These are phyloP conservation scores for Lasiommata megera DNA, from an alignment of 2,888 invertebrate species.

Conservation along the genomic window DNA sequence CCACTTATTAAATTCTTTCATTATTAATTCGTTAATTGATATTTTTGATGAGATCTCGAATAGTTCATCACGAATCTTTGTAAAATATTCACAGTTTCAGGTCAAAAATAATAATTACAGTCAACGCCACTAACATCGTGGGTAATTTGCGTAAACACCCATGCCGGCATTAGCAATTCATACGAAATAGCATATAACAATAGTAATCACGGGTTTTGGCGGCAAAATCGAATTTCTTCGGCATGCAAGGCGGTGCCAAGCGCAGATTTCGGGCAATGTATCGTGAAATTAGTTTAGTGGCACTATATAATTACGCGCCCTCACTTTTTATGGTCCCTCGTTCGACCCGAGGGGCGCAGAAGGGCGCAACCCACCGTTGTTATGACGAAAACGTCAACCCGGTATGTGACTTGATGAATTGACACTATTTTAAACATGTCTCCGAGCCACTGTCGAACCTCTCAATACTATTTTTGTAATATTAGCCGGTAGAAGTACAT, in stretches of 20 bases:
- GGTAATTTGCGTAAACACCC: conserved; percentile 53
- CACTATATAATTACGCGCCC: conserved; percentile 80
- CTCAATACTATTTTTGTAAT: conserved; percentile 23
- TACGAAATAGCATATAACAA: conserved; percentile 74
- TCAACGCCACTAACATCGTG: conserved; percentile 31
- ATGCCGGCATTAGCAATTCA: conserved; percentile 68
- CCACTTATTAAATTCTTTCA: too few relatives aligned
- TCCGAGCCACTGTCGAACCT: conserved; percentile 42
- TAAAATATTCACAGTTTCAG: conserved; percentile 1
- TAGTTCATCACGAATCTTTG: neutral
- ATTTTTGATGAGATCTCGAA: too few relatives aligned
- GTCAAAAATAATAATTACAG: conserved; percentile 15
- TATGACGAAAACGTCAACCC: conserved; percentile 80
- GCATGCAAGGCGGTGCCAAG: conserved; percentile 74
- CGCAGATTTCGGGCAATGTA: conserved; percentile 81
- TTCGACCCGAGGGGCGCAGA: conserved; percentile 47
- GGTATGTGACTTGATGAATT: conserved; percentile 78
- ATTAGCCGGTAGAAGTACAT: conserved; percentile 8
- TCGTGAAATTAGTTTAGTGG: conserved; percentile 82
- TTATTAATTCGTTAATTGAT: too few relatives aligned
- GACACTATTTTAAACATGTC: conserved; percentile 69
- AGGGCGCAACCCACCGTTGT: conserved; percentile 55
- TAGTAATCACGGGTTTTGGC: conserved; percentile 73
- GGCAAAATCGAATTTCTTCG: conserved; percentile 71
- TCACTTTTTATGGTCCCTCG: conserved; percentile 71